These are phyloP conservation scores for Danio aesculapii DNA, from an alignment of 2,797 vertebrate species.

Conservation along the genomic window DNA sequence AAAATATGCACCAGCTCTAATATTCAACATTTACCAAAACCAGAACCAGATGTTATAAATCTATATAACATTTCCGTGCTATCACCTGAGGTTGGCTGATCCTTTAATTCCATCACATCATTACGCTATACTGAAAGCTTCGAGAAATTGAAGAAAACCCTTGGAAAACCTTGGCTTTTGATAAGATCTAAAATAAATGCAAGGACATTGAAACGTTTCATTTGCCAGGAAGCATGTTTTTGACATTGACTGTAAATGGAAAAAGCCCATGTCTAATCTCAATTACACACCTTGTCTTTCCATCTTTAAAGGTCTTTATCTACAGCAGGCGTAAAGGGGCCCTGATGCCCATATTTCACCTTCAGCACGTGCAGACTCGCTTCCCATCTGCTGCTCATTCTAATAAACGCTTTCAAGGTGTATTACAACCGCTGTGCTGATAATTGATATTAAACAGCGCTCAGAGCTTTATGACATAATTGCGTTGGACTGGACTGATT, in stretches of 20 bases:
- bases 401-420: constrained; percentile 48
- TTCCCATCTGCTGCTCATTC: constrained; percentile 70
- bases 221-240: constrained; percentile 11
- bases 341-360: constrained; percentile 65
- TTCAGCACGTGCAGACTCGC: constrained; percentile 47
- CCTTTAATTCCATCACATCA: constrained; percentile 26
- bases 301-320: constrained; percentile 67
- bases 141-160: neutral
- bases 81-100: constrained; percentile 1
- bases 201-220: neutral
- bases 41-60: constrained; percentile 36
- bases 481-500: neutral
- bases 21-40: constrained; percentile 29
- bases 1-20: constrained; percentile 1
- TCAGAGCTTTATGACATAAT: constrained; percentile 10
- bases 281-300: constrained; percentile 73
- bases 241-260: constrained; percentile 38
- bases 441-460: constrained; percentile 32
- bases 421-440: constrained; percentile 36
- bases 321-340: constrained; percentile 62
- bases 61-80: constrained; percentile 31
- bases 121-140: constrained; percentile 19
- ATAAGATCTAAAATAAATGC: constrained; percentile 26
- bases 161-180: neutral
- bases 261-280: constrained; percentile 65